phyloP scores from a whole-genome alignment of 2,888 invertebrate genomes.

The Hoplodrina ambigua region DNA sequence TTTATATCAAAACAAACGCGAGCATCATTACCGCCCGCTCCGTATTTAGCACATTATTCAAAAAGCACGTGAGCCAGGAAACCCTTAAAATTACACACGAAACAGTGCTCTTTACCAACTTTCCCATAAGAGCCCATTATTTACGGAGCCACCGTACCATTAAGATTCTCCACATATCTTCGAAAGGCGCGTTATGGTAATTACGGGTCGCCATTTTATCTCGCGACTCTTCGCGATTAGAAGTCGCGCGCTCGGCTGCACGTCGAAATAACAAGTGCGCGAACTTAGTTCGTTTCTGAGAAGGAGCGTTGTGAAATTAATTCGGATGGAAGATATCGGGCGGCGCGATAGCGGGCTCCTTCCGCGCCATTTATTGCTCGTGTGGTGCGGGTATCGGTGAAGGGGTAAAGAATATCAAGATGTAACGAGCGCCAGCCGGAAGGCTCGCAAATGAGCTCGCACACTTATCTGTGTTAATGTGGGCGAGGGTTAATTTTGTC shows the following conservation, averaged over 20 bases:
- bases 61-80: constrained; percentile 87
- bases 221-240: constrained; percentile 88
- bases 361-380: constrained; percentile 91
- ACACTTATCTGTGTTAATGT: constrained; percentile 90
- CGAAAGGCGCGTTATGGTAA: constrained; percentile 90
- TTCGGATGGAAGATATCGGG: constrained; percentile 91
- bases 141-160: constrained; percentile 90
- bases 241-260: constrained; percentile 81
- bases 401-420: constrained; percentile 91
- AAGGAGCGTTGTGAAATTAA: constrained; percentile 87
- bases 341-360: constrained; percentile 87
- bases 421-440: constrained; percentile 89
- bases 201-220: constrained; percentile 90
- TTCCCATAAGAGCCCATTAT: constrained; percentile 91
- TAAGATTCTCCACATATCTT: constrained; percentile 90
- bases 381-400: constrained; percentile 88
- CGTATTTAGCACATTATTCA: constrained; percentile 87
- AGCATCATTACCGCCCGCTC: constrained; percentile 78
- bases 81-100: constrained; percentile 90
- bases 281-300: constrained; percentile 88
- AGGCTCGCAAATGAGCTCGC: constrained; percentile 90
- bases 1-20: constrained; percentile 80
- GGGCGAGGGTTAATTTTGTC: constrained; percentile 90
- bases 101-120: constrained; percentile 90
- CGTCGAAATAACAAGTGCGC: constrained; percentile 89